phyloP scores from a whole-genome alignment of 2,888 invertebrate species.

The Lingula anatina region DNA sequence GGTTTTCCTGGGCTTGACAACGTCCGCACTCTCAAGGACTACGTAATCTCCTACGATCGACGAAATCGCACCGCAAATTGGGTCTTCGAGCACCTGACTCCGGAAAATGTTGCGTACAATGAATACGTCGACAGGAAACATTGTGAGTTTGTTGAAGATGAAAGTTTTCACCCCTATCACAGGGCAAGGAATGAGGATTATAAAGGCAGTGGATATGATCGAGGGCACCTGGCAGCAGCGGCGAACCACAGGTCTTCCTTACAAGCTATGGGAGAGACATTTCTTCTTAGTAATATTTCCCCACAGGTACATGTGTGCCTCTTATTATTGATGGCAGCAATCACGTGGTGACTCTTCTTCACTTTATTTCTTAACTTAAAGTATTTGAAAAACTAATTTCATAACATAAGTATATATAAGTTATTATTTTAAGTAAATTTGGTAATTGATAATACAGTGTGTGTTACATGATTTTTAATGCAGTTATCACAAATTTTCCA shows the following conservation, averaged over 20 bases:
- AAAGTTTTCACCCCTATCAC: conserved; percentile 56
- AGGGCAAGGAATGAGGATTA: conserved; percentile 69
- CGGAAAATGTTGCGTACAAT: conserved; percentile 61
- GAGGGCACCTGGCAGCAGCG: conserved; percentile 96
- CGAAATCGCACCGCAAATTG: conserved; percentile 81
- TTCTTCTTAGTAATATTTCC: conserved; percentile 88
- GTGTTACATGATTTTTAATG: too few species aligned
- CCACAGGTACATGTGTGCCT: conserved; percentile 80
- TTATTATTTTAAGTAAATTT: too few species aligned
- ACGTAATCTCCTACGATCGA: conserved; percentile 83
- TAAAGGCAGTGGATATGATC: conserved; percentile 82
- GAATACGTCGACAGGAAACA: conserved; percentile 41
- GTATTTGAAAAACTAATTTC: too few species aligned
- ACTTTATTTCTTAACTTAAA: too few species aligned
- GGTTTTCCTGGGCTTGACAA: conserved; percentile 77
- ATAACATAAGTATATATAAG: too few species aligned
- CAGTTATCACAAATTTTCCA: too few species aligned
- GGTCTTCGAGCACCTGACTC: conserved; percentile 94
- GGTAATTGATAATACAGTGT: too few species aligned
- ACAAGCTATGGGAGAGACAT: conserved; percentile 84
- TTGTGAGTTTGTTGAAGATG: conserved; percentile 81
- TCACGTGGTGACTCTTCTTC: too few species aligned
- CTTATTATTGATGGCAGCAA: too few species aligned
- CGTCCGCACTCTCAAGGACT: conserved; percentile 82
- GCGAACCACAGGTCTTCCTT: conserved; percentile 82